Base-by-base conservation (phyloP, 2,888 invertebrate species). In the Ectemnius cavifrons region DNA sequence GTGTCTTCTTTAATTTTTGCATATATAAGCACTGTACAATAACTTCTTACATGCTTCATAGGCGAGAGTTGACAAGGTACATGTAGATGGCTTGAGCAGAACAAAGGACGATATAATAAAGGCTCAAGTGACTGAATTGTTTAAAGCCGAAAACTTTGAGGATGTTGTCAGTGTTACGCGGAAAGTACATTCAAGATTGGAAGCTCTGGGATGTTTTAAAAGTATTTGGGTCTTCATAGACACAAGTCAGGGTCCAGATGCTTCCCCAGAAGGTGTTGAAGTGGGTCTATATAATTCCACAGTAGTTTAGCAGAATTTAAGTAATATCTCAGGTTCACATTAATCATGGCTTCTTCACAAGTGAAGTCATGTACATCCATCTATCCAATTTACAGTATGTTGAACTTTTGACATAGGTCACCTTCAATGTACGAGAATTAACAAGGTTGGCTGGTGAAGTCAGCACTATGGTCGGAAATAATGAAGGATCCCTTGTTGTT, bases 81-180 rank as follows among this genome's bases (percentile, higher is more conserved):
- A 96, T 84, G 93, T 99, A 63, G 96, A 97, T 87, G 98, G 98
- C 0, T 91, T 99, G 16, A 92, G 92, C 52, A 92, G 98, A 73
- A 99, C 98, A 0, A 97, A 97, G 90, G 96, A 98, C 90, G 98
- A 98, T 87, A 94, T 98, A 81, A 92, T 99, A 47, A 92, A 94
- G 81, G 93, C 94, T 84, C 95, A 96, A 37, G 94, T 98, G 0
- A 92, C 94, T 69, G 96, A 96, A 8, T 92, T 99, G 18, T 97
- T 99, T 91, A 94, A 94, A 79, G 96, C 97, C 0, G 92, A 93
- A 6, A 97, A 96, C 91, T 97, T 99, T 88, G 95, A 96, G 88
- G 97, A 98, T 87, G 95, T 98, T 76, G 94, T 95, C 82, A 84
- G 94, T 37, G 93, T 94, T 79, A 94, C 94, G 0, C 94, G 95